A percentile compares a stretch with the other conserved stretches of the same genome.
Evolutionary conservation across 1,140 invertebrate species (phyloP).

Genomic region (Gerris buenoi): DNA sequence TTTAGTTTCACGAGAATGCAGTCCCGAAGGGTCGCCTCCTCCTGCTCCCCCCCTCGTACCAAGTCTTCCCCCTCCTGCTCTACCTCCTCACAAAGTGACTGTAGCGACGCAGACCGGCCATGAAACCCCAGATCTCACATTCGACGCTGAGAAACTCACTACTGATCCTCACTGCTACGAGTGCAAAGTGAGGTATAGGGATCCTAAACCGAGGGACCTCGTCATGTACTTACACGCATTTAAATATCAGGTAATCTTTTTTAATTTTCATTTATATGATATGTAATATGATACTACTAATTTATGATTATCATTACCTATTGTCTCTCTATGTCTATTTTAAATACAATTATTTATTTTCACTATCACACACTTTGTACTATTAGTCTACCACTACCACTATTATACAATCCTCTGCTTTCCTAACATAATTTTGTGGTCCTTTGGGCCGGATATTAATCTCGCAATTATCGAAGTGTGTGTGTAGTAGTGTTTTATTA

Average conservation of each 20-base stretch:
- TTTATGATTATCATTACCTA: no score
- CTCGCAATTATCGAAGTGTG: no score
- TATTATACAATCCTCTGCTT: no score
- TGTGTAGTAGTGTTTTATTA: no score
- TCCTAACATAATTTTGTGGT: no score
- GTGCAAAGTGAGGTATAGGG: conserved; percentile 76
- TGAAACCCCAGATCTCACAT: conserved; percentile 47
- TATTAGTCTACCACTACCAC: no score
- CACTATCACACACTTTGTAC: no score
- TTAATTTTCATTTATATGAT: background rate
- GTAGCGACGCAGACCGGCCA: conserved; percentile 70
- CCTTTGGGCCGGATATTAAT: no score
- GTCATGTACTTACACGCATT: conserved; percentile 92
- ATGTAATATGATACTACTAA: no score
- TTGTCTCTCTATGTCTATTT: no score
- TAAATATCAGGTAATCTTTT: conserved; percentile 23
- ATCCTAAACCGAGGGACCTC: conserved; percentile 76
- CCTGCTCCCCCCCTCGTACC: conserved; percentile 2
- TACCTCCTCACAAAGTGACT: conserved; percentile 38
- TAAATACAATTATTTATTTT: no score
- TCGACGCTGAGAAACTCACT: conserved; percentile 57
- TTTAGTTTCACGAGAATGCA: conserved; percentile 48
- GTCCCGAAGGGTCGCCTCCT: conserved; percentile 29
- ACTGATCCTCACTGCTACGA: conserved; percentile 79
- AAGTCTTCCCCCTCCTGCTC: background rate